These are phyloP conservation scores for Desoria tigrina DNA, from an alignment of 2,888 invertebrate species.

Conservation along the genomic window DNA sequence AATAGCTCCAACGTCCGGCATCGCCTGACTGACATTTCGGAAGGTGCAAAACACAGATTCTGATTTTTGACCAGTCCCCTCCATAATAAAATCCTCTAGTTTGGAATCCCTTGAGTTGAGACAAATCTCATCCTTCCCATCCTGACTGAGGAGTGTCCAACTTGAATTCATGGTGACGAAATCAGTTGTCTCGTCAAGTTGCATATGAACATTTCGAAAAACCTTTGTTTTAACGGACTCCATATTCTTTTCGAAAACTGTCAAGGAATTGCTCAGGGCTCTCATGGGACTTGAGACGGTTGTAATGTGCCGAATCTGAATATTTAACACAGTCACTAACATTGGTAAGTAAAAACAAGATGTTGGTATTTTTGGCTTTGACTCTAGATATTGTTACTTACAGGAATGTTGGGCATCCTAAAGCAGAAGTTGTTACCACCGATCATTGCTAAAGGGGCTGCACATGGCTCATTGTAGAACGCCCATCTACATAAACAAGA, in stretches of 20 bases:
- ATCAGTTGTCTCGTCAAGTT: slow-evolving; percentile 9
- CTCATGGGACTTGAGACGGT: slow-evolving; percentile 26
- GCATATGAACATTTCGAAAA: slow-evolving; percentile 26
- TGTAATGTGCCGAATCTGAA: slow-evolving; percentile 26
- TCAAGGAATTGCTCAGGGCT: slow-evolving; percentile 25
- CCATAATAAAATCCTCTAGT: background rate
- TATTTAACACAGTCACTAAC: background rate
- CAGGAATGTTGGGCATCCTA: slow-evolving; percentile 27
- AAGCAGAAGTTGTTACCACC: slow-evolving; percentile 36
- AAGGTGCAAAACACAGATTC: slow-evolving; percentile 18
- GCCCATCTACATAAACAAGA: slow-evolving; percentile 35
- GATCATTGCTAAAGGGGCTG: slow-evolving; percentile 26
- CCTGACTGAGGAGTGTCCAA: slow-evolving; percentile 30
- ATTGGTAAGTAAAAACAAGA: background rate
- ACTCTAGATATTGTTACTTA: slow-evolving; percentile 24
- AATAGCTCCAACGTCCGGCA: slow-evolving; percentile 25
- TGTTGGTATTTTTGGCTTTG: too few species aligned
- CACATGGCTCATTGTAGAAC: slow-evolving; percentile 28
- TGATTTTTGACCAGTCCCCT: background rate
- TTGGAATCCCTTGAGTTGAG: slow-evolving; percentile 9
- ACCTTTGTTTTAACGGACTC: slow-evolving; percentile 28
- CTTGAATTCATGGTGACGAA: slow-evolving; percentile 28
- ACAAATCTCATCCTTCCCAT: slow-evolving; percentile 27
- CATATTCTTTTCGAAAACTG: slow-evolving; percentile 29
- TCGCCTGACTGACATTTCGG: slow-evolving; percentile 8